Conservation (phyloP, 2,797 vertebrate genomes). For the Sciaenops ocellatus region DNA sequence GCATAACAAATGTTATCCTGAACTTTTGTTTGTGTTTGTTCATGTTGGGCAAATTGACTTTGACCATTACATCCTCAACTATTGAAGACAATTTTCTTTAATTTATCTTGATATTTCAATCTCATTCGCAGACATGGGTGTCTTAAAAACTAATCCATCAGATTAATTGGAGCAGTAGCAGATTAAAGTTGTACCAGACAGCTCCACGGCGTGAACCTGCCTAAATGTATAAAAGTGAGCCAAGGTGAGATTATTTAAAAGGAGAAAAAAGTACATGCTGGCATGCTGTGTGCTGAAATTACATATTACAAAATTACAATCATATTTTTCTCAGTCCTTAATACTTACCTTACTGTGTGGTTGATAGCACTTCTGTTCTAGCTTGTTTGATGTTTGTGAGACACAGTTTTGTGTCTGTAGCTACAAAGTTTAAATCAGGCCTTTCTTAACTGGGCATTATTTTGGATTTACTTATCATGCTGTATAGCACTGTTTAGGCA, state of each 20-base stretch:
- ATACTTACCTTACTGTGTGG: neutral
- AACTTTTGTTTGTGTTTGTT: too few relatives aligned
- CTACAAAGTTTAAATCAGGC: neutral
- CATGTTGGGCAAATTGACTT: neutral
- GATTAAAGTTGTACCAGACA: conserved; percentile 28
- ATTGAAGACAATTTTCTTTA: neutral
- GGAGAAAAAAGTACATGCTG: neutral
- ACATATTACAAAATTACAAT: neutral
- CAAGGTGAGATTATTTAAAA: conserved; percentile 15
- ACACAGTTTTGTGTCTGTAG: neutral
- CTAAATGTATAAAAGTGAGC: conserved; percentile 22
- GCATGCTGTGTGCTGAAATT: conserved; percentile 16
- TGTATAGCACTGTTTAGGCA: neutral
- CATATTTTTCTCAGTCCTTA: neutral
- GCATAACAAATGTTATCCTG: neutral
- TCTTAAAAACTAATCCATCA: conserved; percentile 55
- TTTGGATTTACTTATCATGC: neutral
- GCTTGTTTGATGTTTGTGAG: neutral
- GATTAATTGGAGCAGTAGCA: conserved; percentile 53
- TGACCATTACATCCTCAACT: neutral
- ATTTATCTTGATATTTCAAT: neutral
- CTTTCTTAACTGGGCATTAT: neutral
- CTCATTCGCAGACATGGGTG: conserved; percentile 19
- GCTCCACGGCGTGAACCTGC: conserved; percentile 28
- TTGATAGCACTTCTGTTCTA: neutral